Percentiles rank a stretch among this genome's conserved stretches.
Conservation (phyloP, 2,113 vertebrate species). For the Scytalopus superciliaris region DNA sequence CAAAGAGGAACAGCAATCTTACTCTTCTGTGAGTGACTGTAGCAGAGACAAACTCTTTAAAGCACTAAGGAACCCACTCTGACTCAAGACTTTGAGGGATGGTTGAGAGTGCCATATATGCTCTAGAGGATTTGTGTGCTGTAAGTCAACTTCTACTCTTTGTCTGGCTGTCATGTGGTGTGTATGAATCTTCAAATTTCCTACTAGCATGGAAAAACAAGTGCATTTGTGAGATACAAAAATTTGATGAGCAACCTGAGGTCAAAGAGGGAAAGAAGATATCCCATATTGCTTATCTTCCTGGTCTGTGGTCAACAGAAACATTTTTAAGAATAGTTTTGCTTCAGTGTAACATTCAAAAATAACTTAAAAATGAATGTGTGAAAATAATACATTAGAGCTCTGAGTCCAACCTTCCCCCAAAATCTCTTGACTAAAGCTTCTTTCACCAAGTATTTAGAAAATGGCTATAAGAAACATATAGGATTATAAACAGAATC, state of each 20-base stretch:
- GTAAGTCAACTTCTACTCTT: neutral
- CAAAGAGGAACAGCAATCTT: neutral
- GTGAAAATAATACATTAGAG: neutral
- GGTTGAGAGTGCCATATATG: neutral
- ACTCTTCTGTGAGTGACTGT: neutral
- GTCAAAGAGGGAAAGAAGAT: neutral
- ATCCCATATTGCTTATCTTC: neutral
- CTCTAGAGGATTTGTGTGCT: neutral
- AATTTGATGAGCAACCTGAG: neutral
- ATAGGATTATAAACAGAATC: neutral
- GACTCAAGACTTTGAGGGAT: neutral
- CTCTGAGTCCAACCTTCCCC: neutral
- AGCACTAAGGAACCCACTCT: neutral
- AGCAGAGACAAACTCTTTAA: neutral
- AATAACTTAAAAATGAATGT: neutral
- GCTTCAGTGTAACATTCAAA: neutral
- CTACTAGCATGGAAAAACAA: rapidly evolving
- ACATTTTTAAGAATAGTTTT: neutral
- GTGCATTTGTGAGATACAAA: neutral
- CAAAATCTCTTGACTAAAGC: neutral
- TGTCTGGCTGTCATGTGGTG: neutral
- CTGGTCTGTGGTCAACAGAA: neutral
- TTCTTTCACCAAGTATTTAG: neutral
- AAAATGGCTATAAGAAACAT: neutral
- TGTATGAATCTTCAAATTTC: neutral